Percentiles rank a stretch among this genome's conserved stretches.
phyloP scores from a whole-genome alignment of 2,888 invertebrate species.

The Papilio protenor region DNA sequence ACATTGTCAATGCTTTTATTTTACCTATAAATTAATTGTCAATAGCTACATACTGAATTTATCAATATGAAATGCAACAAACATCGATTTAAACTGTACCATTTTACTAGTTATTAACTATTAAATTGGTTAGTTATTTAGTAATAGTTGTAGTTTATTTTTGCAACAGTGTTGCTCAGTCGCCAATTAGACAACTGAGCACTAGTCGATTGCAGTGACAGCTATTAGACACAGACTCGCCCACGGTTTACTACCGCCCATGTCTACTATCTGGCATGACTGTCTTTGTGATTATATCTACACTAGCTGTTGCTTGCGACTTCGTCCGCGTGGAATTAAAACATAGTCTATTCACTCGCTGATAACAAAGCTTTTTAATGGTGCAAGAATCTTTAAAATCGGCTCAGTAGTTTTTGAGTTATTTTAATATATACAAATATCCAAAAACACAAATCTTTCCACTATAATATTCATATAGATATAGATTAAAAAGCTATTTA shows the following conservation, averaged over 20 bases:
- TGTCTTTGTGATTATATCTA: background rate
- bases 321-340: too few relatives aligned
- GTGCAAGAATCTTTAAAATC: too few relatives aligned
- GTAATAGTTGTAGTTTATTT: constrained; percentile 40
- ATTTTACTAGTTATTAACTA: constrained; percentile 8
- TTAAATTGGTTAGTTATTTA: constrained; percentile 6
- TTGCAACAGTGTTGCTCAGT: constrained; percentile 15
- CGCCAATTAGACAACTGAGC: constrained; percentile 7
- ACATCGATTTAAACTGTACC: background rate
- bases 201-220: constrained; percentile 10
- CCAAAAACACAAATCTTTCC: too few relatives aligned
- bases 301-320: too few relatives aligned
- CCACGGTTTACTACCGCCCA: background rate
- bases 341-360: too few relatives aligned
- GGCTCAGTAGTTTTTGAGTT: too few relatives aligned
- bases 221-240: constrained; percentile 19
- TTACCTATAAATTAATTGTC: background rate
- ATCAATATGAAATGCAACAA: background rate
- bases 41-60: background rate
- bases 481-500: background rate
- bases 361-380: too few relatives aligned
- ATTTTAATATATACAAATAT: too few relatives aligned
- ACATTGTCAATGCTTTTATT: background rate
- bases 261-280: background rate
- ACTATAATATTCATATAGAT: too few relatives aligned